phyloP scores from a whole-genome alignment of 2,113 vertebrate genomes.

The Carlito syrichta region DNA sequence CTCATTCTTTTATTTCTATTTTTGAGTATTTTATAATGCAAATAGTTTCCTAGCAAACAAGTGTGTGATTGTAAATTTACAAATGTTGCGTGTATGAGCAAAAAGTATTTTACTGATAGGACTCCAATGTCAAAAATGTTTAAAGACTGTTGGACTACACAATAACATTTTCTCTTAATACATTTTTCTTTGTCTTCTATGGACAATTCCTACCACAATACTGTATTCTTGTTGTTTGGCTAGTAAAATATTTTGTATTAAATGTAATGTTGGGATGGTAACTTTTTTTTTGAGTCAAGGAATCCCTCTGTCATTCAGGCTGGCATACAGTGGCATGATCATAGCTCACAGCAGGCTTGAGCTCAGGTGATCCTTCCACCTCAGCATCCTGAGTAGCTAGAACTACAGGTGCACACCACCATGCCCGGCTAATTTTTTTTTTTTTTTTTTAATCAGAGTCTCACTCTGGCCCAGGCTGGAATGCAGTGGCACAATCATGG shows the following conservation, averaged over 20 bases:
- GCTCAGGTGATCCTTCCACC: not conserved
- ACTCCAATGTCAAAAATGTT: not conserved
- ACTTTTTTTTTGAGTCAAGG: not conserved
- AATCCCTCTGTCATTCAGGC: not conserved
- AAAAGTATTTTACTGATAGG: constrained; percentile 1
- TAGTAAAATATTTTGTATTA: constrained; percentile 18
- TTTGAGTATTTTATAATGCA: constrained; percentile 7
- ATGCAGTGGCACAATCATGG: too few species aligned
- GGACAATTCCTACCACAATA: not conserved
- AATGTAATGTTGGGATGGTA: not conserved
- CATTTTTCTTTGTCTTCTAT: not conserved
- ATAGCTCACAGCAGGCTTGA: too few species aligned
- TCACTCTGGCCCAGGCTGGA: too few species aligned
- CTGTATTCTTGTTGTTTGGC: not conserved
- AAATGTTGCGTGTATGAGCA: not conserved
- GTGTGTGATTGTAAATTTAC: not conserved
- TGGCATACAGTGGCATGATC: too few species aligned
- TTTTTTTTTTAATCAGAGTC: too few species aligned
- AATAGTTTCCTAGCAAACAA: not conserved
- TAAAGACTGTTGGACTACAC: not conserved
- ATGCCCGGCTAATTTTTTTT: not conserved
- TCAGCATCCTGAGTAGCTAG: not conserved
- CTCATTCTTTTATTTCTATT: constrained; percentile 37
- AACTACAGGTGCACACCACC: not conserved
- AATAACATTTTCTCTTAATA: not conserved